phyloP scores from a whole-genome alignment of 1,140 invertebrate species.

The Zeugodacus cucurbitae region DNA sequence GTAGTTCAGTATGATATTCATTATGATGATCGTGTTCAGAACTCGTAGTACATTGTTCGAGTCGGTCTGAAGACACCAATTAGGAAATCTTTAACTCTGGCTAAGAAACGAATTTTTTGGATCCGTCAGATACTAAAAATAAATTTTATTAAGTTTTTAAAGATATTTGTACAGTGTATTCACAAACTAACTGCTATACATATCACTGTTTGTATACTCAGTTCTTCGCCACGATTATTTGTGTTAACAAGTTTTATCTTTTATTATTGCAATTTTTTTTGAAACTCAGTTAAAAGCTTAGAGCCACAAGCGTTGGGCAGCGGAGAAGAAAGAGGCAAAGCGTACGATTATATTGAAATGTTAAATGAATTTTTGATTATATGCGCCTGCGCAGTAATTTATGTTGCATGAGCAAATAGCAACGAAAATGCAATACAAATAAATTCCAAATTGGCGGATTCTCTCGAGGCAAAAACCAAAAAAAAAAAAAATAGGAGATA shows the following conservation, averaged over 20 bases:
- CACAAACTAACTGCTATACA: neutral
- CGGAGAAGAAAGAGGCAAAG: neutral
- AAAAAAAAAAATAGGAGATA: neutral
- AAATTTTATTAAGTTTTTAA: neutral
- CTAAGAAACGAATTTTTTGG: too few species aligned
- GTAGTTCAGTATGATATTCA: too few species aligned
- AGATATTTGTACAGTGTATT: neutral
- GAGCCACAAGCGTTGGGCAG: neutral
- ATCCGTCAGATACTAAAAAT: too few species aligned
- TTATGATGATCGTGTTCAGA: too few species aligned
- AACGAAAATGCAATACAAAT: conserved; percentile 13
- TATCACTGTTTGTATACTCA: neutral
- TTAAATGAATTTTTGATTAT: conserved; percentile 36
- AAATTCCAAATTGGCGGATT: neutral
- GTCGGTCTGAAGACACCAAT: too few species aligned
- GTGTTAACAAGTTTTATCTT: neutral
- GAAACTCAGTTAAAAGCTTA: neutral
- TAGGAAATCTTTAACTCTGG: too few species aligned
- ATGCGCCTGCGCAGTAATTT: conserved; percentile 27
- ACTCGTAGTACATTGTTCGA: too few species aligned
- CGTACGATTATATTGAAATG: neutral
- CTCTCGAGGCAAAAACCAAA: neutral
- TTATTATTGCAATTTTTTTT: neutral
- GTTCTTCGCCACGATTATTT: neutral
- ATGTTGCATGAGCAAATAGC: conserved; percentile 35